Evolutionary conservation across 2,888 invertebrate species (phyloP).

Genomic region (Eupithecia centaureata): DNA sequence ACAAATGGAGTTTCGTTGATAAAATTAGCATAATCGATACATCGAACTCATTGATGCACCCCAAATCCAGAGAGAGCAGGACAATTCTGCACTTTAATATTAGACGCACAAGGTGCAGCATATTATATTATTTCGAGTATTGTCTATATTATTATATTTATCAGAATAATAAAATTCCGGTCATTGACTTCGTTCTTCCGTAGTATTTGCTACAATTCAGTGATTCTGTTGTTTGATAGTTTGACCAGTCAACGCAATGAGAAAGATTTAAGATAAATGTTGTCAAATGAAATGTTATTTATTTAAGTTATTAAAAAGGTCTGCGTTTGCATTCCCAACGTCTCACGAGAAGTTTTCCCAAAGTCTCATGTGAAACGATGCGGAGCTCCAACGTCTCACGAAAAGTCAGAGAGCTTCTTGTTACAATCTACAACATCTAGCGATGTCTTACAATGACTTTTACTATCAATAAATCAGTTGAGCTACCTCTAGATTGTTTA

Average conservation of each 20-base stretch:
- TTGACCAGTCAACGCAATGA: not conserved
- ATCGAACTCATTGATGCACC: slow-evolving; percentile 70
- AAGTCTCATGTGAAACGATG: too few species aligned
- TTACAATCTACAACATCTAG: too few species aligned
- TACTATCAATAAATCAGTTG: too few species aligned
- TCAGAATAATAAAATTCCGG: not conserved
- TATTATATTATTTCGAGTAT: not conserved
- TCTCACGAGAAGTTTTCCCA: too few species aligned
- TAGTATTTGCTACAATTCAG: not conserved
- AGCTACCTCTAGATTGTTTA: too few species aligned
- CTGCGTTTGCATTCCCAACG: too few species aligned
- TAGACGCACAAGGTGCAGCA: not conserved
- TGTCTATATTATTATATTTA: not conserved
- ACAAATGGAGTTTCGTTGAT: slow-evolving; percentile 75
- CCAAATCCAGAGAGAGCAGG: slow-evolving; percentile 38
- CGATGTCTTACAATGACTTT: too few species aligned
- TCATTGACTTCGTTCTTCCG: not conserved
- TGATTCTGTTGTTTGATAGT: not conserved
- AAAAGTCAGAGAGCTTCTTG: too few species aligned
- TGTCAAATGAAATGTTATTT: too few species aligned
- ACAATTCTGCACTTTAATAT: slow-evolving; percentile 4
- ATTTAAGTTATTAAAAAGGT: too few species aligned
- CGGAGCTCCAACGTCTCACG: too few species aligned
- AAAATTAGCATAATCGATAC: slow-evolving; percentile 82
- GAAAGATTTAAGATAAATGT: too few species aligned